Conservation (phyloP, 2,797 vertebrate species). For the Coranthus polyacanthus region DNA sequence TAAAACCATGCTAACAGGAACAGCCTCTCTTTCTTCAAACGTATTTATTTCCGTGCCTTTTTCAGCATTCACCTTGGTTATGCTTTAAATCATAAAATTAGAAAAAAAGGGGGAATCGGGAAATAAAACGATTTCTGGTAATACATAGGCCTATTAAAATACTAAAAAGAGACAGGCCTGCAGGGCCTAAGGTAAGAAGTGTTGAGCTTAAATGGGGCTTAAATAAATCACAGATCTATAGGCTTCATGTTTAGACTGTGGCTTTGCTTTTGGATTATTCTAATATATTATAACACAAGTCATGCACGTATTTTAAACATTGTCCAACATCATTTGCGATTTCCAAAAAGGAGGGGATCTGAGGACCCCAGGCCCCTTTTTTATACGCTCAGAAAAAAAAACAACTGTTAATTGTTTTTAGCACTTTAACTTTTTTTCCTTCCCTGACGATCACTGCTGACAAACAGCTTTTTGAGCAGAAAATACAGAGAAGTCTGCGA, state of each 20-base stretch:
- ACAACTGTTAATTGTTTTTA: not conserved
- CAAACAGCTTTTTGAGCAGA: slow-evolving; percentile 17
- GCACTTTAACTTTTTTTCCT: not conserved
- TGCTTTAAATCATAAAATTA: slow-evolving; percentile 60
- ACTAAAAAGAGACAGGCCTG: slow-evolving; percentile 71
- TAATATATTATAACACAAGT: slow-evolving; percentile 29
- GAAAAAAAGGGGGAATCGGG: slow-evolving; percentile 30
- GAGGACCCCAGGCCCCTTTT: slow-evolving; percentile 2
- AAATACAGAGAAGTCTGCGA: too few species aligned
- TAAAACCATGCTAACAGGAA: slow-evolving; percentile 52
- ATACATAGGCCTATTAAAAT: slow-evolving; percentile 65
- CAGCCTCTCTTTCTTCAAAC: slow-evolving; percentile 47
- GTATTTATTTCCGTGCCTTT: slow-evolving; percentile 34
- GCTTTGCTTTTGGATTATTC: slow-evolving; percentile 36
- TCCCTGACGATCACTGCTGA: not conserved
- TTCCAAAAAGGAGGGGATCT: not conserved
- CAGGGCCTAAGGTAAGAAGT: slow-evolving; percentile 64
- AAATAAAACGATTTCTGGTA: slow-evolving; percentile 43
- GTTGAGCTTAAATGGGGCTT: slow-evolving; percentile 61
- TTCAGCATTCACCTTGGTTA: slow-evolving; percentile 65
- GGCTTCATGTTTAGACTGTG: slow-evolving; percentile 45
- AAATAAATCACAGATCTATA: slow-evolving; percentile 60
- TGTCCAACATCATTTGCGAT: not conserved
- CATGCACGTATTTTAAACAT: not conserved
- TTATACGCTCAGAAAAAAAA: slow-evolving; percentile 8